Conservation (phyloP, 2,113 vertebrate species). For the Xiphophorus hellerii region DNA sequence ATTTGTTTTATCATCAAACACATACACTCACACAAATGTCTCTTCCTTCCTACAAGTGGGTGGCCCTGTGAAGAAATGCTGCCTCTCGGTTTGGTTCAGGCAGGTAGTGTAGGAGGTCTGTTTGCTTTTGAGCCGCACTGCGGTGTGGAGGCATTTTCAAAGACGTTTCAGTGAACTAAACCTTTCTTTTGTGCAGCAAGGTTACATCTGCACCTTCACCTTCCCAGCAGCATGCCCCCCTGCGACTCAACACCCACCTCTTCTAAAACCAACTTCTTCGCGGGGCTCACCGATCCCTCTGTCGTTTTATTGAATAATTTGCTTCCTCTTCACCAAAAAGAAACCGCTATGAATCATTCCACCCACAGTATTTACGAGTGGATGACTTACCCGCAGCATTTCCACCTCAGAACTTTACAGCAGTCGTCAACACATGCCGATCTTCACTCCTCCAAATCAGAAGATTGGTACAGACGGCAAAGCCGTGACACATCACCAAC, state of each 20-base stretch:
- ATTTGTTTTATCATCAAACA: conserved; percentile 46
- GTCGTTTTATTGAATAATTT: conserved; percentile 47
- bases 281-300: conserved; percentile 19
- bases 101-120: conserved; percentile 56
- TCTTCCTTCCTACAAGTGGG: conserved; percentile 53
- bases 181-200: conserved; percentile 49
- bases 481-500: conserved; percentile 27
- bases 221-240: conserved; percentile 37
- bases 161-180: conserved; percentile 48
- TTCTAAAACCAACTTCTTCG: conserved; percentile 29
- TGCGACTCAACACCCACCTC: conserved; percentile 45
- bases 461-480: conserved; percentile 34
- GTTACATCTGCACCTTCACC: conserved; percentile 54
- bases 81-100: conserved; percentile 50
- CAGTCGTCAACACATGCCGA: conserved; percentile 24
- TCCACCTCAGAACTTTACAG: conserved; percentile 11
- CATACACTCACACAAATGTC: conserved; percentile 31
- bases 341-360: conserved; percentile 63
- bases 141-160: conserved; percentile 62
- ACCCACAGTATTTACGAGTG: conserved; percentile 54
- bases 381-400: conserved; percentile 24
- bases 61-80: conserved; percentile 51
- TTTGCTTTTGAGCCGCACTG: conserved; percentile 50
- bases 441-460: conserved; percentile 45
- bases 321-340: conserved; percentile 27